Evolutionary conservation across 2,888 invertebrate species (phyloP), one percentile per base, ranked within the genome.

Genomic region (Eupithecia tripunctaria): DNA sequence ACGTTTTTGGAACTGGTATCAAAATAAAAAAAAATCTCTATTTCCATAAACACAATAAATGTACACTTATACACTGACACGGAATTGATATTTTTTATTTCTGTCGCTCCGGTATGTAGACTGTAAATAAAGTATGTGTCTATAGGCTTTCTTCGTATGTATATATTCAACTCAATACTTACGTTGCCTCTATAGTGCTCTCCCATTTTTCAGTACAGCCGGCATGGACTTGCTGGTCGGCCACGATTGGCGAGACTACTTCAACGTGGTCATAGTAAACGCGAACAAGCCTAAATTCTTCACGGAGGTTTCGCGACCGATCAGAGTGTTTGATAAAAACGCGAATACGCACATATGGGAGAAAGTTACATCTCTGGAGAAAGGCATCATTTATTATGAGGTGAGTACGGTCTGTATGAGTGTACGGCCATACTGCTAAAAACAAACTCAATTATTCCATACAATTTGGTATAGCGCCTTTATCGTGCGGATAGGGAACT

Each of bases 261-360:
- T 99, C 91, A 98, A 99, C 90, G 97, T 99, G 27, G 96, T 99
- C 59, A 98, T 99, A 73, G 98, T 98, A 1, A 98, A 98, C 86
- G 99, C 99, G 1, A 96, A 98, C 82, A 99, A 99, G 88, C 99
- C 99, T 0, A 96, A 97, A 84, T 99, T 99, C 94, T 99, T 99
- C 93, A 98, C 98, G 0, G 98, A 98, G 85, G 96, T 97, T 84
- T 97, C 98, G 77, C 96, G 98, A 29, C 99, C 99, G 0, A 97
- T 99, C 81, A 94, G 99, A 76, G 95, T 98, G 59, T 99, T 97
- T 87, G 98, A 99, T 85, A 97, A 97, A 82, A 95, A 95, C 72
- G 96, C 96, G 51, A 96, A 97, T 82, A 96, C 97, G 0, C 97
- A 98, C 85, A 96, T 98, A 2, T 99, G 99, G 98, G 98, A 98